Percentiles rank a stretch among this genome's conserved stretches.
Evolutionary conservation across 2,888 invertebrate genomes (phyloP).

Genomic region (Hirtodrosophila histrioides): DNA sequence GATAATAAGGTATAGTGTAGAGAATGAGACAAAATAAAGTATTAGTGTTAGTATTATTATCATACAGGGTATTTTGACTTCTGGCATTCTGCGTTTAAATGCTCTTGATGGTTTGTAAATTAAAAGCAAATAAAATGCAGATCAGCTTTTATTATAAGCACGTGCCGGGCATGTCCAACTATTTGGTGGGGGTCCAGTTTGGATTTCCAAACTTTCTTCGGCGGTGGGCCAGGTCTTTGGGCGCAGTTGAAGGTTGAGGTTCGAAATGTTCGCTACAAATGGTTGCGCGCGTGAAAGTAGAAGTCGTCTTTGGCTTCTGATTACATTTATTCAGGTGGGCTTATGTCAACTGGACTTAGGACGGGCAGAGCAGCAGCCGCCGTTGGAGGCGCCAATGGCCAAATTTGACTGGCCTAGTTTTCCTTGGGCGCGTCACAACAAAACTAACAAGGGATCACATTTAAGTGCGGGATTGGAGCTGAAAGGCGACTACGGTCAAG

Average conservation of each 20-base stretch:
- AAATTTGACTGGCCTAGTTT: slow-evolving; percentile 56
- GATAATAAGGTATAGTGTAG: too few species aligned
- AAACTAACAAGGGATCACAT: slow-evolving; percentile 35
- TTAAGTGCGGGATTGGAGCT: slow-evolving; percentile 15
- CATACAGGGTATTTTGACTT: too few species aligned
- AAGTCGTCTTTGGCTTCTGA: slow-evolving; percentile 33
- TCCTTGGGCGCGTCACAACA: slow-evolving; percentile 50
- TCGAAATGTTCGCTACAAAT: slow-evolving; percentile 43
- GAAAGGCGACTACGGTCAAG: slow-evolving; percentile 55
- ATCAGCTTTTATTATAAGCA: slow-evolving; percentile 62
- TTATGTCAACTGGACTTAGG: slow-evolving; percentile 5
- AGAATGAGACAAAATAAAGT: too few species aligned
- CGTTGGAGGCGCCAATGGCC: background rate
- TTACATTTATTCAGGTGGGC: background rate
- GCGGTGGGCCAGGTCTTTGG: slow-evolving; percentile 20
- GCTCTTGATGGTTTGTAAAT: slow-evolving; percentile 5
- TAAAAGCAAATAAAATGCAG: slow-evolving; percentile 58
- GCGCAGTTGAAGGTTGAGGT: slow-evolving; percentile 52
- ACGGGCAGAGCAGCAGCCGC: background rate
- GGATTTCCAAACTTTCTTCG: slow-evolving; percentile 70
- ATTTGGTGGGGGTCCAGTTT: slow-evolving; percentile 21
- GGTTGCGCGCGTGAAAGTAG: slow-evolving; percentile 49
- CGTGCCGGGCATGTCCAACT: slow-evolving; percentile 60
- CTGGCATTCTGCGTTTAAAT: too few species aligned
- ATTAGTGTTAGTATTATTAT: too few species aligned